These are phyloP conservation scores for Cololabis saira DNA, from an alignment of 2,113 vertebrate species.

Conservation along the genomic window DNA sequence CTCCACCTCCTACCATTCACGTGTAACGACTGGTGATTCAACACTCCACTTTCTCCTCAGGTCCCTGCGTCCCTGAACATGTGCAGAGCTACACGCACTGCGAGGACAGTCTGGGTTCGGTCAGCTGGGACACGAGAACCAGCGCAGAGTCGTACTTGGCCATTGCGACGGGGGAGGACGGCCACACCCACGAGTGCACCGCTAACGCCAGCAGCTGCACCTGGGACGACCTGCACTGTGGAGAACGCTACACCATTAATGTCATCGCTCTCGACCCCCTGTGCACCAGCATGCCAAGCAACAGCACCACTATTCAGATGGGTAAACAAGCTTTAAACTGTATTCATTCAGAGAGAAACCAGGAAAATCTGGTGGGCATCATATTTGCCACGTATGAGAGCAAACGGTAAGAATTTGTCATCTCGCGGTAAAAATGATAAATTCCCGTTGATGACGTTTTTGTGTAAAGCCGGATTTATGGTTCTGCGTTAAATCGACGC, in stretches of 20 bases:
- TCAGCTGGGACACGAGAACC: slow-evolving; percentile 73
- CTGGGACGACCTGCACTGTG: slow-evolving; percentile 77
- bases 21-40: neutral
- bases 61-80: slow-evolving; percentile 71
- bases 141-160: slow-evolving; percentile 75
- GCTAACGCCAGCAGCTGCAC: slow-evolving; percentile 67
- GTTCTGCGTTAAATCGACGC: too few relatives aligned
- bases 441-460: too few relatives aligned
- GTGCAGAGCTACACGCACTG: slow-evolving; percentile 66
- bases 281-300: slow-evolving; percentile 77
- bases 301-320: slow-evolving; percentile 71
- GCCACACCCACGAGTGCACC: slow-evolving; percentile 56
- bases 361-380: neutral
- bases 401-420: too few relatives aligned
- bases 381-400: too few relatives aligned
- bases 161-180: slow-evolving; percentile 65
- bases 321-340: slow-evolving; percentile 55
- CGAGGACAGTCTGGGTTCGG: slow-evolving; percentile 65
- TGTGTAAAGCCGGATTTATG: too few relatives aligned
- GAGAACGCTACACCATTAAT: slow-evolving; percentile 70
- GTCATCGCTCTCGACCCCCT: slow-evolving; percentile 57
- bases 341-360: neutral
- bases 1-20: neutral
- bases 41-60: slow-evolving; percentile 33
- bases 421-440: too few relatives aligned